phyloP scores from a whole-genome alignment of 2,113 vertebrate genomes.

The Lota lota region DNA sequence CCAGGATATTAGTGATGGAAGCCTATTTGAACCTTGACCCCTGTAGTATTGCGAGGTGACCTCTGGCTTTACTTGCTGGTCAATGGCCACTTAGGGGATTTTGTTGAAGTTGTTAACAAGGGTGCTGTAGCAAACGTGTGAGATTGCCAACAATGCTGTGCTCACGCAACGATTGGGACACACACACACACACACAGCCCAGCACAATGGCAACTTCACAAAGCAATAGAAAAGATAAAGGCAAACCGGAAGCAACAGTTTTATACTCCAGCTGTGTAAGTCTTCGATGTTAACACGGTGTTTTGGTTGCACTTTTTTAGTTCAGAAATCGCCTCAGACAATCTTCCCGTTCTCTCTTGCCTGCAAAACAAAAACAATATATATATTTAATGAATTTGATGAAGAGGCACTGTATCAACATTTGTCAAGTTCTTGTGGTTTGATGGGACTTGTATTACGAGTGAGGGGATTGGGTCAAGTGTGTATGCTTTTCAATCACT shows the following conservation, averaged over 20 bases:
- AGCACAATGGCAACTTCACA: too few species aligned
- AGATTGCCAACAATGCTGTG: too few species aligned
- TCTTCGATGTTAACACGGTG: slow-evolving; percentile 20
- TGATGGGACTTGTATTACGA: too few species aligned
- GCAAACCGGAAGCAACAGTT: slow-evolving; percentile 39
- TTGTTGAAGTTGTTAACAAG: neutral
- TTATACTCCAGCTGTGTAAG: slow-evolving; percentile 22
- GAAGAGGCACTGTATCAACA: too few species aligned
- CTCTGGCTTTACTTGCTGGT: neutral
- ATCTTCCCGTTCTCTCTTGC: slow-evolving; percentile 74
- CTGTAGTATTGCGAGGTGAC: neutral
- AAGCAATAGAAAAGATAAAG: slow-evolving; percentile 18
- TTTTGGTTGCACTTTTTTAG: slow-evolving; percentile 54
- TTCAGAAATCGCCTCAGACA: slow-evolving; percentile 53
- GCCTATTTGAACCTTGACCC: neutral
- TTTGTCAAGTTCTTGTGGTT: too few species aligned
- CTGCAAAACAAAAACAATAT: slow-evolving; percentile 46
- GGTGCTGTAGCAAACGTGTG: too few species aligned
- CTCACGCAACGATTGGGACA: too few species aligned
- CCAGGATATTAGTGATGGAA: neutral
- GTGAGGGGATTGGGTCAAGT: too few species aligned
- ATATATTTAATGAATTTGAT: neutral
- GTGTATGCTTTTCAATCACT: too few species aligned
- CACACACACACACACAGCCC: too few species aligned
- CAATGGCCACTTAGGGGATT: neutral